Evolutionary conservation across 2,113 vertebrate species (phyloP), one percentile per base, ranked within the genome.

Genomic region (Pterocles orientalis): DNA sequence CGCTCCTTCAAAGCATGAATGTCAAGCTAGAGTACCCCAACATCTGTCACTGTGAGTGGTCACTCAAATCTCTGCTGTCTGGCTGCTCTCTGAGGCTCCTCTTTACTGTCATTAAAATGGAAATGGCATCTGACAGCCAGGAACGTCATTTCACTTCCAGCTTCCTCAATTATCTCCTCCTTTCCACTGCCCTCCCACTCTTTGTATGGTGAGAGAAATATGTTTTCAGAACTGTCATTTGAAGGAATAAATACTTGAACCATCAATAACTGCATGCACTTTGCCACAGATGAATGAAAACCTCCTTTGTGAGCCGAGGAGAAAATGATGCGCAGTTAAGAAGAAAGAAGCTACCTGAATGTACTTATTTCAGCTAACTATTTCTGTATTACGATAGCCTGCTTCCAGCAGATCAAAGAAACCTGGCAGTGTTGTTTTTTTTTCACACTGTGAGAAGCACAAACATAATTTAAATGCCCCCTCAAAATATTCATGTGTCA

Each of bases 381-480:
- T 93, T 81, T 95, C 84, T 84, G 68, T 92, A 89, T 97, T 97
- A 86, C 94, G 96, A 96, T 93, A 96, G 76, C 71, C 77, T 70
- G 57, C 77, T 98, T 97, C 96, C 96, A 96, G 73, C 43, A 95
- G 81, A 96, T 97, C 91, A 98, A 98, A 98, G 90, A 73, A 96
- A 79, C 65, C 85, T 86, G 80, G 31, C 72, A 75, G 71, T 92
- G 88, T 90, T 97, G 75, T 85, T 82, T 96, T 86, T 96, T 86
- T 95, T 92, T 86, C 86, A 84, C 79, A 94, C 87, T 94, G 70
- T 83, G 90, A 84, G 90, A 93, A 92, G 76, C 85, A 94, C 86
- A 97, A 98, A 97, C 91, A 96, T 96, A 14, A 96, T 97, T 97
- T 97, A 97, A 97, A 97, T 96, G 82, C 76, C 78, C 76, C 61